Evolutionary conservation across 2,113 vertebrate genomes (phyloP).

Genomic region (Leiothrix lutea): DNA sequence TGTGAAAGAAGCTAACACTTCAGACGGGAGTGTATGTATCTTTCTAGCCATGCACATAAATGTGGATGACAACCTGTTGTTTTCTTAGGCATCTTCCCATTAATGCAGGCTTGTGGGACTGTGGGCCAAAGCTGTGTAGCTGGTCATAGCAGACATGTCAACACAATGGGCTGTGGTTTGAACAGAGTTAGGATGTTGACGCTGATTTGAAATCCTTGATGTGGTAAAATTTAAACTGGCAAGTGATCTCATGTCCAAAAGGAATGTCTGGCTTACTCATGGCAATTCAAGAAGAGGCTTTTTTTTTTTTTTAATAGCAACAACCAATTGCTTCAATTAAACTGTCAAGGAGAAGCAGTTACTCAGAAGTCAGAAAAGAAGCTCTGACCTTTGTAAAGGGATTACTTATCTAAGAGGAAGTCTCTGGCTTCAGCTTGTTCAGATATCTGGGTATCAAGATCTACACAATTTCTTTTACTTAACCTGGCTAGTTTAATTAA

Average conservation of each 20-base stretch:
- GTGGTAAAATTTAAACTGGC: background rate
- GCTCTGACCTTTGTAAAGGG: background rate
- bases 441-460: background rate
- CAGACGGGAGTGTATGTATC: background rate
- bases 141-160: background rate
- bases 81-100: background rate
- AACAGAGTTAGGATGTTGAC: background rate
- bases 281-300: background rate
- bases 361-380: background rate
- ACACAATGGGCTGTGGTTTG: background rate
- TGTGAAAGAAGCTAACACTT: background rate
- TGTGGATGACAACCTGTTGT: background rate
- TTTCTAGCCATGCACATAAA: background rate
- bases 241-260: background rate
- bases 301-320: background rate
- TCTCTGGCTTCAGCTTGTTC: background rate
- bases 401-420: background rate
- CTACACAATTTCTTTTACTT: background rate
- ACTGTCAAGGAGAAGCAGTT: background rate
- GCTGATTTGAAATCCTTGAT: background rate
- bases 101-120: background rate
- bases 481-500: background rate
- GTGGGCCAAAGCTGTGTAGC: background rate
- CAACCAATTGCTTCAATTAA: background rate
- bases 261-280: background rate